Percentiles rank a stretch among this genome's conserved stretches.
phyloP scores from a whole-genome alignment of 2,888 invertebrate genomes.

The Agrotis clavis region DNA sequence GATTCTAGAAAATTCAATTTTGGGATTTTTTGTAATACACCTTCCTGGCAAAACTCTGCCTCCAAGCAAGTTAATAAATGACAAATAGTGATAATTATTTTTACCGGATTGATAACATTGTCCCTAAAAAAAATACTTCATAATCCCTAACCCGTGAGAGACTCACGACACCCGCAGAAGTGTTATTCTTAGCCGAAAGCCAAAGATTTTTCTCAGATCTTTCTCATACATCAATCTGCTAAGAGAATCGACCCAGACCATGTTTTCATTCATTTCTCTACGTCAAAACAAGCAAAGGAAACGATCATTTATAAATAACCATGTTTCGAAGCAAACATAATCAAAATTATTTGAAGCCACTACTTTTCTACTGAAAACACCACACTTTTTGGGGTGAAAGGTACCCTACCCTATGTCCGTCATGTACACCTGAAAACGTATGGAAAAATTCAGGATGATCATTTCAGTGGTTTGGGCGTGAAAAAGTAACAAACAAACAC shows the following conservation, averaged over 20 bases:
- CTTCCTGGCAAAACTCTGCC: not conserved
- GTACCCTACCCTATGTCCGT: too few species aligned
- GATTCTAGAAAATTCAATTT: too few species aligned
- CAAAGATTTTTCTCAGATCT: conserved; percentile 37
- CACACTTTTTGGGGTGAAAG: too few species aligned
- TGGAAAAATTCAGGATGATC: too few species aligned
- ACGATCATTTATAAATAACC: conserved; percentile 53
- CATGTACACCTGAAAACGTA: too few species aligned
- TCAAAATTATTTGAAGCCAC: conserved; percentile 52
- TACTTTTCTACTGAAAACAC: conserved; percentile 45
- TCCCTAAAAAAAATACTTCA: conserved; percentile 22
- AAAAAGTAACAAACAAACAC: too few species aligned
- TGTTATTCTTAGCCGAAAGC: conserved; percentile 50
- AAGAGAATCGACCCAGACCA: conserved; percentile 18
- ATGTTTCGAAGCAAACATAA: conserved; percentile 48
- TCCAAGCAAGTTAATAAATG: not conserved
- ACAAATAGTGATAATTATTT: conserved; percentile 14
- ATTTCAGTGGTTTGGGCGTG: too few species aligned
- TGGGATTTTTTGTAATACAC: not conserved
- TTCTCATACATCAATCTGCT: conserved; percentile 32
- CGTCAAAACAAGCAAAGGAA: conserved; percentile 43
- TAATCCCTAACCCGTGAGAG: conserved; percentile 42
- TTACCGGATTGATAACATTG: conserved; percentile 15
- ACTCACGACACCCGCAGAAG: conserved; percentile 46
- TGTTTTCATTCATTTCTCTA: conserved; percentile 36